Conservation (phyloP, 2,797 vertebrate species). For the Hippopotamyrus pictus region DNA sequence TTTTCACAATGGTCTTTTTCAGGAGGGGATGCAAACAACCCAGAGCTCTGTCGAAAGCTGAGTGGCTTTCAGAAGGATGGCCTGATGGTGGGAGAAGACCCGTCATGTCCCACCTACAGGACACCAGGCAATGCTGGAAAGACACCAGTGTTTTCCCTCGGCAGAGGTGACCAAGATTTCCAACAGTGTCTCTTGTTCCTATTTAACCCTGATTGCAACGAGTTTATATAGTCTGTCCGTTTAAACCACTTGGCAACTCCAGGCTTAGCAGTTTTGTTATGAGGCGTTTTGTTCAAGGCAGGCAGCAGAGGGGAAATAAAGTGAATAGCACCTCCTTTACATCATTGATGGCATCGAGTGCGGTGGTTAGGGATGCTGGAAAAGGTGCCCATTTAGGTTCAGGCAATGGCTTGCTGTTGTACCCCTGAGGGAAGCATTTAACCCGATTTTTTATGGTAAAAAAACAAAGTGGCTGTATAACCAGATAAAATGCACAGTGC, state of each 20-base stretch:
- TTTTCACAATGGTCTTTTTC: conserved; percentile 24
- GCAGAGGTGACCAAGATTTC: conserved; percentile 30
- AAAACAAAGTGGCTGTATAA: neutral
- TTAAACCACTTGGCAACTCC: conserved; percentile 18
- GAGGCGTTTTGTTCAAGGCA: neutral
- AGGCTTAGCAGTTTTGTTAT: neutral
- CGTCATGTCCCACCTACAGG: conserved; percentile 8
- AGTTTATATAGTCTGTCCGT: neutral
- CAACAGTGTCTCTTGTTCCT: conserved; percentile 19
- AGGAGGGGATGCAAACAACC: conserved; percentile 11
- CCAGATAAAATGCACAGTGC: neutral
- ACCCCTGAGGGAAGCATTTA: neutral
- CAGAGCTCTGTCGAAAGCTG: conserved; percentile 6
- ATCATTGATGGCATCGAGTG: neutral
- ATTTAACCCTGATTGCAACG: neutral
- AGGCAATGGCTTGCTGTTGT: neutral
- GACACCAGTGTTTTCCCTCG: conserved; percentile 35
- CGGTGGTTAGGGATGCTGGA: neutral
- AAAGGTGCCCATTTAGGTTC: neutral
- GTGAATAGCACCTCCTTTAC: neutral
- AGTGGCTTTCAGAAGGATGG: neutral
- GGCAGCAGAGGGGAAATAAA: neutral
- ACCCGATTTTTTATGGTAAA: neutral
- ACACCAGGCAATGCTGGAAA: conserved; percentile 36
- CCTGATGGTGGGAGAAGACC: conserved; percentile 30